Conservation (phyloP, 37 sponge, comb jelly and placozoan genomes). For the Axinella damicornis region DNA sequence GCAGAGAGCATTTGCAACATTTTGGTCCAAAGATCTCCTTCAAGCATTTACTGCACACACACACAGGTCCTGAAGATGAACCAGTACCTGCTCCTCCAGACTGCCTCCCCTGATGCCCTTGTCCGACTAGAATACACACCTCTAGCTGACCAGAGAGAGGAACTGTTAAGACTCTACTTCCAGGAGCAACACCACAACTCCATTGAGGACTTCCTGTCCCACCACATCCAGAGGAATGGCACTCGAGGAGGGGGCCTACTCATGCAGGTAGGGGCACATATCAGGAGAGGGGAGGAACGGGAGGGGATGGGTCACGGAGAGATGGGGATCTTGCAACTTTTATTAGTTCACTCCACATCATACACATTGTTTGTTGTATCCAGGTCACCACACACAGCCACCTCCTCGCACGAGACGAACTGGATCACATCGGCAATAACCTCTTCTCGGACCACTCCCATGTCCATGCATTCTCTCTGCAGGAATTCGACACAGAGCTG, state of each 20-base stretch:
- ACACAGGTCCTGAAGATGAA: slow-evolving; percentile 48
- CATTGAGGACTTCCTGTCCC: slow-evolving; percentile 28
- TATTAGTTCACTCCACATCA: not conserved
- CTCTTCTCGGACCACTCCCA: not conserved
- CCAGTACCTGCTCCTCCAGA: slow-evolving; percentile 64
- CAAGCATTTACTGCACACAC: not conserved
- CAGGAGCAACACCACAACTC: slow-evolving; percentile 48
- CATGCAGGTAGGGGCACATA: slow-evolving; percentile 56
- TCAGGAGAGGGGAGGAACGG: not conserved
- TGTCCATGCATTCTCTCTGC: slow-evolving; percentile 46
- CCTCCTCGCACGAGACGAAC: slow-evolving; percentile 61
- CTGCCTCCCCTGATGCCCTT: slow-evolving; percentile 72
- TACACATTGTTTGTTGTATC: not conserved
- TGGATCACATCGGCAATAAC: slow-evolving; percentile 18
- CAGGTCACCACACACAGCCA: slow-evolving; percentile 90
- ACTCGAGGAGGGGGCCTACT: slow-evolving; percentile 17
- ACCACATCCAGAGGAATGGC: slow-evolving; percentile 6
- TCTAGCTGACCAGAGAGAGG: slow-evolving; percentile 11
- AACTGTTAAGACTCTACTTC: slow-evolving; percentile 44
- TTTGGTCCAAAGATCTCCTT: no score
- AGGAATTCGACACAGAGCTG: slow-evolving; percentile 86
- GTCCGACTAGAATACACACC: slow-evolving; percentile 44
- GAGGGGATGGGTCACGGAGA: no score
- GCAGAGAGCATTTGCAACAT: no score
- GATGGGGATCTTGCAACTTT: no score